phyloP scores from a whole-genome alignment of 2,888 invertebrate species.

The Drosophila leonis region DNA sequence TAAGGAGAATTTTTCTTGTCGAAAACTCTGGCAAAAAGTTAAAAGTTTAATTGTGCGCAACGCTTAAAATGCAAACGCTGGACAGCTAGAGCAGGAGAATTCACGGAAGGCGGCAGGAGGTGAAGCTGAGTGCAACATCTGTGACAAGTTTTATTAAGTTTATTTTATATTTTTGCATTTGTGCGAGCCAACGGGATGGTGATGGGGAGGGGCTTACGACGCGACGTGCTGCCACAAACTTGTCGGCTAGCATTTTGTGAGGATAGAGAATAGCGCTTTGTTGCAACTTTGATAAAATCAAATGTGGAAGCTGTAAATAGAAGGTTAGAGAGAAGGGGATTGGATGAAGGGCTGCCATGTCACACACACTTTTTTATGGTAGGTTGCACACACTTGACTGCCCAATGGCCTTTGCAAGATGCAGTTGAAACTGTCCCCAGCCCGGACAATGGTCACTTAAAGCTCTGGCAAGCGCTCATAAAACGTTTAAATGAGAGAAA shows the following conservation, averaged over 20 bases:
- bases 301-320: slow-evolving; percentile 49
- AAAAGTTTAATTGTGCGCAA: slow-evolving; percentile 81
- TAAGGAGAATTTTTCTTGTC: slow-evolving; percentile 56
- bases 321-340: background rate
- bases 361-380: slow-evolving; percentile 60
- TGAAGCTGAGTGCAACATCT: slow-evolving; percentile 52
- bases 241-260: slow-evolving; percentile 38
- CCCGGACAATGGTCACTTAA: slow-evolving; percentile 44
- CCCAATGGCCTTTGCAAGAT: slow-evolving; percentile 62
- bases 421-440: slow-evolving; percentile 5
- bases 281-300: slow-evolving; percentile 62
- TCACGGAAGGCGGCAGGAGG: slow-evolving; percentile 1
- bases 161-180: slow-evolving; percentile 64
- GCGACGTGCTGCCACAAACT: slow-evolving; percentile 60
- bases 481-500: slow-evolving; percentile 54
- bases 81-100: slow-evolving; percentile 24
- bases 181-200: slow-evolving; percentile 6
- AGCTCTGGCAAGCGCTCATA: slow-evolving; percentile 34
- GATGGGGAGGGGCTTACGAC: slow-evolving; percentile 24
- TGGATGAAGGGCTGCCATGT: slow-evolving; percentile 7
- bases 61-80: slow-evolving; percentile 60
- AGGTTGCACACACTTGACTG: slow-evolving; percentile 76
- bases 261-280: slow-evolving; percentile 24
- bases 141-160: slow-evolving; percentile 79
- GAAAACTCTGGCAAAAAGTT: slow-evolving; percentile 69